Base-by-base conservation (phyloP, 2,113 vertebrate species). In the Grallaria varia region DNA sequence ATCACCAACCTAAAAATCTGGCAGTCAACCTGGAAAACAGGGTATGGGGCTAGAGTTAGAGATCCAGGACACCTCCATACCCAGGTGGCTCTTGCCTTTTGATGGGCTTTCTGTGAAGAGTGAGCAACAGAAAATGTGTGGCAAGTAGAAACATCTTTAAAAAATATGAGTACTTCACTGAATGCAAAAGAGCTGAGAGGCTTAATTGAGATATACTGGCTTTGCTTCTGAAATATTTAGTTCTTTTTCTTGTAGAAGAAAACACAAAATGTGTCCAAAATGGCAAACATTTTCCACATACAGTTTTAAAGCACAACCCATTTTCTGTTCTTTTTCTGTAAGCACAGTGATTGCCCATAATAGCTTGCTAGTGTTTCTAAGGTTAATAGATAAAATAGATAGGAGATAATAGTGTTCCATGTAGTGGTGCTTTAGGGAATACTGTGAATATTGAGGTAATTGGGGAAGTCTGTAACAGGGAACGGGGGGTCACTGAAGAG, bases 311-410 rank as follows among this genome's bases (percentile, higher is more conserved):
- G 44, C 33, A 50, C 44, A 63, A 39, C 21, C 15, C 24, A 12
- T 80, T 94, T 80, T 58, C 72, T 89, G 9, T 59, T 55, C 63
- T 73, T 83, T 62, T 90, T 73, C 55, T 90, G 33, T 53, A 83
- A 76, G 91, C 59, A 33, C 35, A 56, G 44, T 45, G 50, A 81
- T 88, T 55, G 79, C 72, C 68, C 12, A 2, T 84, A 86, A 84
- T 81, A 84, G 88, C 85, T 88, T 85, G 64, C 64, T 1, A 0
- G 18, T 77, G 76, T 92, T 96, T 55, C 85, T 60, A 10, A 88
- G 86, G 85, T 94, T 96, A 96, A 93, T 86, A 94, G 89, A 84
- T 81, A 93, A 95, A 91, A 83, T 83, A 88, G 87, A 17, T 89
- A 86, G 84, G 67, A 91, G 87, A 82, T 90, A 90, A 87, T 85